These are phyloP conservation scores for Delichon dasypus DNA, from an alignment of 2,797 vertebrate genomes.

Conservation along the genomic window DNA sequence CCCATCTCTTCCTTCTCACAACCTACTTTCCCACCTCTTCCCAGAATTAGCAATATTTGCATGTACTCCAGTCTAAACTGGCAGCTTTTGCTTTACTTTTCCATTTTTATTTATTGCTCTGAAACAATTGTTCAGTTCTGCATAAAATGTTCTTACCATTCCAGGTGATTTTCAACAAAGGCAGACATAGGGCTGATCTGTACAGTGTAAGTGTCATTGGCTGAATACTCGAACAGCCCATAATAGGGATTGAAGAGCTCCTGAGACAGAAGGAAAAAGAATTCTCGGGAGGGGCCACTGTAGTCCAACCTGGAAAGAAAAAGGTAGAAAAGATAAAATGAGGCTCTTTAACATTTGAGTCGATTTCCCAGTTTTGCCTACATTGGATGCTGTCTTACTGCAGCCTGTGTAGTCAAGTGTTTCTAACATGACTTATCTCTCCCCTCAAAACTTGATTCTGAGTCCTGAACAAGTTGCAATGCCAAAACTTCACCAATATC, in stretches of 20 bases:
- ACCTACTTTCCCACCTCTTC: background rate
- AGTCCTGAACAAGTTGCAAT: background rate
- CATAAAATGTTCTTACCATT: slow-evolving; percentile 83
- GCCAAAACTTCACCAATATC: background rate
- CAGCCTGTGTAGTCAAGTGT: background rate
- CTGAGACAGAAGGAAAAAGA: slow-evolving; percentile 98
- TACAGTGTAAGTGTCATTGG: slow-evolving; percentile 96
- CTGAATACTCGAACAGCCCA: slow-evolving; percentile 97
- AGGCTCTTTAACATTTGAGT: background rate
- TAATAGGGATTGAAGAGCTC: slow-evolving; percentile 99
- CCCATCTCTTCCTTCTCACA: background rate
- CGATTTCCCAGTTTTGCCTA: background rate
- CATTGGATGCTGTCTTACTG: background rate
- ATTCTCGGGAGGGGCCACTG: slow-evolving; percentile 95
- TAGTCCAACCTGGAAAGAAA: slow-evolving; percentile 88
- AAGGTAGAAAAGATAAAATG: background rate
- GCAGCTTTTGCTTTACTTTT: background rate
- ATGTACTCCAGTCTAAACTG: background rate
- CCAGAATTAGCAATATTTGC: background rate
- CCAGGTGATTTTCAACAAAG: slow-evolving; percentile 96
- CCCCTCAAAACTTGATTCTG: background rate
- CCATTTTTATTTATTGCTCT: background rate
- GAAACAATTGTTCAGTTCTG: background rate
- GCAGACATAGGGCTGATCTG: slow-evolving; percentile 99
- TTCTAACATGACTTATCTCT: background rate